Percentiles rank a stretch among this genome's conserved stretches.
phyloP scores from a whole-genome alignment of 2,113 vertebrate genomes.

The Centropristis striata region DNA sequence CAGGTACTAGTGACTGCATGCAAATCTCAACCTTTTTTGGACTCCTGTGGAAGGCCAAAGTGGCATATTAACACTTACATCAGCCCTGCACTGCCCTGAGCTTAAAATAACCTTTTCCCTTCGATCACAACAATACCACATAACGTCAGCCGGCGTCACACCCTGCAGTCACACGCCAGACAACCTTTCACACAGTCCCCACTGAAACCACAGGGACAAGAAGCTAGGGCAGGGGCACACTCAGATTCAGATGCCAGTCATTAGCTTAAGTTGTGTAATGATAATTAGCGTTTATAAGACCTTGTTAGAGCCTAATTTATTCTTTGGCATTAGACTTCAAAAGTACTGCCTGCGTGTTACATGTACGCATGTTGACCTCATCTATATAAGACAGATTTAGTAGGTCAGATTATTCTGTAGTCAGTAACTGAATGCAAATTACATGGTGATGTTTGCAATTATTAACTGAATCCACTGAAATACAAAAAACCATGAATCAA shows the following conservation, averaged over 20 bases:
- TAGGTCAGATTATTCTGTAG: too few species aligned
- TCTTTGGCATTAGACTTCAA: background rate
- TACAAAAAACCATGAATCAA: too few species aligned
- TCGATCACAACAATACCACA: constrained; percentile 32
- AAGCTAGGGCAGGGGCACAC: background rate
- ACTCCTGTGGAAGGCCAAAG: background rate
- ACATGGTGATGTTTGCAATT: too few species aligned
- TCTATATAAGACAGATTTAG: too few species aligned
- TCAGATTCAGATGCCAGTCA: background rate
- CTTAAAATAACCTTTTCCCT: constrained; percentile 64
- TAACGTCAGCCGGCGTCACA: constrained; percentile 47
- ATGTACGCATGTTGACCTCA: background rate
- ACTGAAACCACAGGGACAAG: background rate
- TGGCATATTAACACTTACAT: constrained; percentile 30
- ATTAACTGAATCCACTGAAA: too few species aligned
- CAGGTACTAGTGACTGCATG: accelerated
- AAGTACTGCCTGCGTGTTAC: background rate
- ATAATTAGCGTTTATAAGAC: background rate
- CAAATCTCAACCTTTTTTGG: constrained; percentile 9
- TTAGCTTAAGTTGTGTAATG: too few species aligned
- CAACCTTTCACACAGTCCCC: constrained; percentile 64
- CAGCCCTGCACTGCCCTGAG: background rate
- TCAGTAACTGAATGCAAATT: too few species aligned
- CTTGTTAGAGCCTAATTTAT: too few species aligned
- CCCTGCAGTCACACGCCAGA: constrained; percentile 53